Conservation (phyloP, 2,888 invertebrate species). For the Apomyelois bistriatella region DNA sequence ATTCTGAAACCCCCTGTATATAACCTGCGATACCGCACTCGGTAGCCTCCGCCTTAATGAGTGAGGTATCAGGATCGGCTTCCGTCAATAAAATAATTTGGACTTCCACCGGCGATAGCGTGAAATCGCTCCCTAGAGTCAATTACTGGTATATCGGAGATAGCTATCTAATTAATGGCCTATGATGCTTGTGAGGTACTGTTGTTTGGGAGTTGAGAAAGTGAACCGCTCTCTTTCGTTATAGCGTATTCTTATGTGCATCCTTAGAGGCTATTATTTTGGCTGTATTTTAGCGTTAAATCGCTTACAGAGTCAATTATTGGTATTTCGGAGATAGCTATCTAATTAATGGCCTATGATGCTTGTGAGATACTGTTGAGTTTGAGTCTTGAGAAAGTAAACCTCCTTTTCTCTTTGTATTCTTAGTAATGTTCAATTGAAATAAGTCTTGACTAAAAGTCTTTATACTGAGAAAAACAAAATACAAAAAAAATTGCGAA, state of each 20-base stretch:
- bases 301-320: constrained; percentile 6
- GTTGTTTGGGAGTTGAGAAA: neutral
- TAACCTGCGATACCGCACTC: constrained; percentile 17
- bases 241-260: neutral
- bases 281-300: constrained; percentile 10
- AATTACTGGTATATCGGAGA: constrained; percentile 4
- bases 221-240: neutral
- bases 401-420: neutral
- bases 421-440: too few relatives aligned
- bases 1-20: neutral
- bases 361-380: constrained; percentile 1
- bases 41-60: constrained; percentile 60
- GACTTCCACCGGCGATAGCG: constrained; percentile 7
- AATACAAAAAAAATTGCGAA: too few relatives aligned
- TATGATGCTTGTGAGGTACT: neutral
- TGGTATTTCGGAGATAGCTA: neutral
- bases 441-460: too few relatives aligned
- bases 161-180: constrained; percentile 5
- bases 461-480: too few relatives aligned
- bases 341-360: constrained; percentile 1
- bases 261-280: neutral
- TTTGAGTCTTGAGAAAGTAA: neutral
- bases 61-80: constrained; percentile 37
- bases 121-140: constrained; percentile 10
- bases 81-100: constrained; percentile 41